Evolutionary conservation across 2,797 vertebrate species (phyloP), one percentile per base, ranked within the genome.

Genomic region (Argentina silus): DNA sequence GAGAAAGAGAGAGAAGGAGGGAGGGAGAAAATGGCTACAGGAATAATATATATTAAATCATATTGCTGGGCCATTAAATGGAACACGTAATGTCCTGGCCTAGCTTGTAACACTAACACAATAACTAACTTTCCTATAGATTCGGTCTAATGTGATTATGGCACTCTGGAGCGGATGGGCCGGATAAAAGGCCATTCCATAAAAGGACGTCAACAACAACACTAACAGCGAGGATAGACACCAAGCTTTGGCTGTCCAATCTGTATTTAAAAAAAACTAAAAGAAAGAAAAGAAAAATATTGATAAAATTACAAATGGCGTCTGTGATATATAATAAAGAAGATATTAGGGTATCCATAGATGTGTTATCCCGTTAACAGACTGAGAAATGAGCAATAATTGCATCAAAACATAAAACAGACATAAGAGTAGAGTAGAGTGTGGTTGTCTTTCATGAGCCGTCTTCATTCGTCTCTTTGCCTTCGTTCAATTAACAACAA

Each of bases 31-130:
- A 78, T 70, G 88, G 85, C 84, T 82, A 92, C 87, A 90, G 88
- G 93, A 93, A 94, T 93, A 94, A 95, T 94, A 95, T 92, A 93
- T 95, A 95, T 95, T 95, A 93, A 93, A 95, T 95, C 93, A 93
- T 95, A 93, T 93, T 85, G 78, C 84, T 83, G 92, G 79, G 70
- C 92, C 92, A 93, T 95, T 95, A 95, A 92, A 86, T 84, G 78
- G 82, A 83, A 91, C 91, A 93, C 89, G 88, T 91, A 91, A 92
- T 91, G 91, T 90, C 88, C 90, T 77, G 88, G 90, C 86, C 81
- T 82, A 81, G 87, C 89, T 87, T 93, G 91, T 93, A 93, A 85
- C 81, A 85, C 89, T 91, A 91, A 93, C 90, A 89, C 89, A 90
- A 93, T 93, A 91, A 92, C 86, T 89, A 93, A 93, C 88, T 93